phyloP scores from a whole-genome alignment of 2,113 vertebrate species.

The Mastomys coucha region DNA sequence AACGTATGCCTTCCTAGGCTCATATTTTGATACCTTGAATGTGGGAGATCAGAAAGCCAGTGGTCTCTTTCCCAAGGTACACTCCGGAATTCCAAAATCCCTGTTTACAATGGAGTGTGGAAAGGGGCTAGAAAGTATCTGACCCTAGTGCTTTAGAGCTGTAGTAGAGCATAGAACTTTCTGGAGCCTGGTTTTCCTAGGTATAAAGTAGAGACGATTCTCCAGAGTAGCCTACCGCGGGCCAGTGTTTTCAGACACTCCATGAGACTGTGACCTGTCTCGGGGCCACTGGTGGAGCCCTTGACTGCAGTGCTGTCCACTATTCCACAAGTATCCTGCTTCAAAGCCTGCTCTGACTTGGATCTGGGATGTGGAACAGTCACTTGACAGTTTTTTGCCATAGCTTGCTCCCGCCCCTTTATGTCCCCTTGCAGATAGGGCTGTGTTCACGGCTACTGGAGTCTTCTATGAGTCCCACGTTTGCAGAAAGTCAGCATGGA shows the following conservation, averaged over 20 bases:
- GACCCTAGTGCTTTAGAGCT: background rate
- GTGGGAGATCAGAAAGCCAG: background rate
- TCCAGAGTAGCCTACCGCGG: background rate
- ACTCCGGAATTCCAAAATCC: accelerated
- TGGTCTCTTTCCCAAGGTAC: background rate
- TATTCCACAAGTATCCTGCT: accelerated
- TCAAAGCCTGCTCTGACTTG: background rate
- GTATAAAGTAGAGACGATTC: too few relatives aligned
- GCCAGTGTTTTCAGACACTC: background rate
- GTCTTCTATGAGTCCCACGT: background rate
- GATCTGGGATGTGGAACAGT: accelerated
- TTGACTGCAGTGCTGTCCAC: background rate
- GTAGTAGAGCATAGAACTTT: background rate
- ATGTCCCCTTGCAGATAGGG: accelerated
- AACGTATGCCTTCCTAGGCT: background rate
- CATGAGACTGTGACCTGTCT: background rate
- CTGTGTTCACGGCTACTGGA: accelerated
- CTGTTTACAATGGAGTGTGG: background rate
- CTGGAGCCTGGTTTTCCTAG: background rate
- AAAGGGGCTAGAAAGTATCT: background rate
- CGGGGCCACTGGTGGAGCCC: background rate
- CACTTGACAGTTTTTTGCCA: background rate
- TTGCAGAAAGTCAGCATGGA: background rate
- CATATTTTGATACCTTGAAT: background rate
- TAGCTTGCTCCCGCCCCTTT: accelerated